These are phyloP conservation scores for Sinotaia quadrata DNA, from an alignment of 2,888 invertebrate genomes.

Conservation along the genomic window DNA sequence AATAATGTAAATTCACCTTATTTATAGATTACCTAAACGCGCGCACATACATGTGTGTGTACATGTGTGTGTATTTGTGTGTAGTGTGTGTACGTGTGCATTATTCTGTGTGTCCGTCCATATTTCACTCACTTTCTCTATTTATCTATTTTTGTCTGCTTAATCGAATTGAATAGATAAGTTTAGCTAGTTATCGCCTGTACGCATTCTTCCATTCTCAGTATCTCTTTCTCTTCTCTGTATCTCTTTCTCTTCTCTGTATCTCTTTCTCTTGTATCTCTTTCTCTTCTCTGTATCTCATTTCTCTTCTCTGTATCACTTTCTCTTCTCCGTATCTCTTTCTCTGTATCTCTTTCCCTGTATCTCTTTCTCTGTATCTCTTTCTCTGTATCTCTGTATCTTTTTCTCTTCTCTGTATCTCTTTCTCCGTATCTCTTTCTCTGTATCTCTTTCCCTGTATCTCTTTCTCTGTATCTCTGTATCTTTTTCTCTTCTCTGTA, in stretches of 20 bases:
- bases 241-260: background rate
- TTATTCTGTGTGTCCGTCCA: background rate
- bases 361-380: background rate
- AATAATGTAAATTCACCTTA: no score
- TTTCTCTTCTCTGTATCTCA: background rate
- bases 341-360: background rate
- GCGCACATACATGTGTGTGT: background rate
- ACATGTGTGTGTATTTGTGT: background rate
- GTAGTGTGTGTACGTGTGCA: background rate
- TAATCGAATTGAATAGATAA: no score
- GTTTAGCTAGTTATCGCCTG: no score
- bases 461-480: no score
- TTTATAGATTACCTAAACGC: no score
- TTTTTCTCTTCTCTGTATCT: background rate
- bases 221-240: no score
- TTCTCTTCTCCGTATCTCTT: background rate
- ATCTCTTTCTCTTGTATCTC: background rate
- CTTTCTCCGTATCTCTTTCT: background rate
- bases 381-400: background rate
- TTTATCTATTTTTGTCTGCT: no score
- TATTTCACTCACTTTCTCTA: background rate
- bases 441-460: background rate
- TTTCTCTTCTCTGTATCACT: background rate
- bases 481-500: no score
- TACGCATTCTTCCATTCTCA: no score